Percentiles rank a stretch among this genome's conserved stretches.
Evolutionary conservation across 1,140 invertebrate genomes (phyloP).

Genomic region (Nautilus pompilius): DNA sequence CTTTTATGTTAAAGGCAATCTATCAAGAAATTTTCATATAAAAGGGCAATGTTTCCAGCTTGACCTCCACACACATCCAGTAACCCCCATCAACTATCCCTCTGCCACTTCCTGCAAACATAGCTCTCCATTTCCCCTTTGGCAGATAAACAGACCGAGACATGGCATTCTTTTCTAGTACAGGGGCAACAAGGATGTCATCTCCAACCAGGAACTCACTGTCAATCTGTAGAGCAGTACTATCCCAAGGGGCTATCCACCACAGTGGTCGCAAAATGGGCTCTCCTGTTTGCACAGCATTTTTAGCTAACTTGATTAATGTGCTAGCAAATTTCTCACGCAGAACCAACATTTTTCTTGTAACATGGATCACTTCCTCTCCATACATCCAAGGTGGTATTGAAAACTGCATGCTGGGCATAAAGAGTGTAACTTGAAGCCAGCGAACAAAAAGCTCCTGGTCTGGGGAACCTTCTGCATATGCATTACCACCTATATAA

Average conservation of each 20-base stretch:
- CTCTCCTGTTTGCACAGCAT: conserved; percentile 17
- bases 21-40: no score
- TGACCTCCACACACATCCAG: no score
- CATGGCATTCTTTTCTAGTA: conserved; percentile 66
- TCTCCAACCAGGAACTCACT: conserved; percentile 84
- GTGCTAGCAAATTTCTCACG: background rate
- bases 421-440: conserved; percentile 80
- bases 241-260: conserved; percentile 83
- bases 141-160: conserved; percentile 68
- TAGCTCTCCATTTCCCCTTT: conserved; percentile 27
- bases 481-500: conserved; percentile 87
- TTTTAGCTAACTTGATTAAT: background rate
- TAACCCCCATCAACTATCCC: no score
- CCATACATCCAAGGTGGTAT: conserved; percentile 85
- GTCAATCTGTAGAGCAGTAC: conserved; percentile 71
- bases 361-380: conserved; percentile 66
- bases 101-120: no score
- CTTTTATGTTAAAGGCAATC: no score
- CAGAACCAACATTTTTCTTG: conserved; percentile 56
- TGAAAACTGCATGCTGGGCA: conserved; percentile 86
- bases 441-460: conserved; percentile 85
- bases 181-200: conserved; percentile 77
- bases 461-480: conserved; percentile 43
- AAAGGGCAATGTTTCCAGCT: no score
- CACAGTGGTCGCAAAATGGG: conserved; percentile 78